phyloP scores from a whole-genome alignment of 2,113 vertebrate genomes.

The Melanerpes formicivorus region DNA sequence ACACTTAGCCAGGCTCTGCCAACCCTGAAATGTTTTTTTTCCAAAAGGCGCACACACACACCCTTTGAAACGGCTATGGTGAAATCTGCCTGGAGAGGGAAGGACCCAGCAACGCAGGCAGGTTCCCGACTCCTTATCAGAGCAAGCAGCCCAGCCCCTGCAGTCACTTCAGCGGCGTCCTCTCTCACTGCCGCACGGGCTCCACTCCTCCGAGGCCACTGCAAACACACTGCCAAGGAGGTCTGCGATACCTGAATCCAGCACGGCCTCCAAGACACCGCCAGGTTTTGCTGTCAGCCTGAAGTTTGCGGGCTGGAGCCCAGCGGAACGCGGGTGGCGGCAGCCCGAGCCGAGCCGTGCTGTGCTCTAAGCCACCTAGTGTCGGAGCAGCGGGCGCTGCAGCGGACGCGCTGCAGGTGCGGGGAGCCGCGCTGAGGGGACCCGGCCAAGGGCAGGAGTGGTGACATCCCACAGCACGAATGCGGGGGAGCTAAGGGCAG shows the following conservation, averaged over 20 bases:
- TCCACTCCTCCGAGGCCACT: background rate
- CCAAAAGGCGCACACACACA: background rate
- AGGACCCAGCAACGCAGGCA: background rate
- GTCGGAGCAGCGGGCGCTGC: conserved; percentile 49
- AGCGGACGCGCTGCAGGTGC: background rate
- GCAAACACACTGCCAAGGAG: background rate
- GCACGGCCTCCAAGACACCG: background rate
- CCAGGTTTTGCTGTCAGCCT: conserved; percentile 1
- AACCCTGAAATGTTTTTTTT: background rate
- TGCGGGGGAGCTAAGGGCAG: background rate
- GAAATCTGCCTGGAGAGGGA: background rate
- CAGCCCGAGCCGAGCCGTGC: conserved; percentile 6
- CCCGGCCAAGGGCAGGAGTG: no score
- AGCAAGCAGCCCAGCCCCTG: background rate
- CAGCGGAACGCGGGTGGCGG: conserved; percentile 31
- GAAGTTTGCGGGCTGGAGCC: conserved; percentile 26
- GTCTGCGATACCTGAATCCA: background rate
- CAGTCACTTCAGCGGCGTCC: background rate
- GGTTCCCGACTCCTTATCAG: background rate
- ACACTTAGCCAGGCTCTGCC: background rate
- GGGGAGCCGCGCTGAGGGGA: background rate
- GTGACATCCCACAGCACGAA: no score
- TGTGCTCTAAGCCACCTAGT: conserved; percentile 78
- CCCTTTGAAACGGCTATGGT: background rate
- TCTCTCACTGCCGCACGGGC: background rate